Conservation (phyloP, 2,113 vertebrate genomes). For the Gambusia affinis region DNA sequence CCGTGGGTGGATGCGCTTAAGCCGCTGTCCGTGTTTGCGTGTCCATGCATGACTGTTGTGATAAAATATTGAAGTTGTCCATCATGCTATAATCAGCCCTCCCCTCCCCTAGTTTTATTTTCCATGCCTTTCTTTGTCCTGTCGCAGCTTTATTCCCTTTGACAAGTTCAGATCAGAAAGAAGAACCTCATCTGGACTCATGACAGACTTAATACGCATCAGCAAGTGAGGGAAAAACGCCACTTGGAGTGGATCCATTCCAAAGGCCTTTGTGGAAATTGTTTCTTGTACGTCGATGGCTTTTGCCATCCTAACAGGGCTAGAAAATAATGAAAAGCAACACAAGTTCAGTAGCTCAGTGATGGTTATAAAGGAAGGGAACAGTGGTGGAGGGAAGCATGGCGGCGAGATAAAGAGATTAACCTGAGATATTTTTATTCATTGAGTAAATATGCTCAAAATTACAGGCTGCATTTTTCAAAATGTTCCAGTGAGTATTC, state of each 20-base stretch:
- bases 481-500: no score
- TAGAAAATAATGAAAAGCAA: conserved; percentile 69
- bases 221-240: conserved; percentile 79
- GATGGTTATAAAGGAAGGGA: conserved; percentile 40
- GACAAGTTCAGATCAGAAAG: conserved; percentile 67
- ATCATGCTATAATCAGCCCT: conserved; percentile 61
- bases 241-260: conserved; percentile 74
- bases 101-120: conserved; percentile 50
- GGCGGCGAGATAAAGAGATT: conserved; percentile 36
- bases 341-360: conserved; percentile 56
- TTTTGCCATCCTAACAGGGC: conserved; percentile 64
- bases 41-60: conserved; percentile 65
- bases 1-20: conserved; percentile 71
- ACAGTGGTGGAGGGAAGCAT: conserved; percentile 13
- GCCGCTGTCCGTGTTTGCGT: conserved; percentile 60
- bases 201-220: conserved; percentile 77
- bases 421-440: conserved; percentile 1
- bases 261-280: conserved; percentile 64
- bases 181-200: conserved; percentile 73
- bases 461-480: no score
- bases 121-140: conserved; percentile 35
- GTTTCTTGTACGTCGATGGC: conserved; percentile 63
- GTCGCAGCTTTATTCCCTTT: conserved; percentile 49
- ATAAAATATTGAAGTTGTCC: conserved; percentile 76
- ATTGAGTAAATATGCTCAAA: no score